A percentile compares a stretch with the other conserved stretches of the same genome.
These are phyloP conservation scores for Gastracanthus pulcherrimus DNA, from an alignment of 2,888 invertebrate species.

Conservation along the genomic window DNA sequence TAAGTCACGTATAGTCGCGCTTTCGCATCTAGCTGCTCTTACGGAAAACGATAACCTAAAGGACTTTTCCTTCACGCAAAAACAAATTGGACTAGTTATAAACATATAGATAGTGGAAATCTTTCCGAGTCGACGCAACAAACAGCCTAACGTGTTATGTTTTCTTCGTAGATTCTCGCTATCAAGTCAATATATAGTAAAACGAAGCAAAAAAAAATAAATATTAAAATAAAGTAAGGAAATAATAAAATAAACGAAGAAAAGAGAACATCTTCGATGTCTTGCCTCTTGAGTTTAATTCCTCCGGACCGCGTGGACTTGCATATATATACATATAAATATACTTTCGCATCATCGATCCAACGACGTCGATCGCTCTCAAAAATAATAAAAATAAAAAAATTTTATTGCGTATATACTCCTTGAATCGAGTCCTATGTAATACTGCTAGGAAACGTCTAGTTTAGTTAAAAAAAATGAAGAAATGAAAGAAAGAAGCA, in stretches of 20 bases:
- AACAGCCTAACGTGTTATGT: constrained; percentile 42
- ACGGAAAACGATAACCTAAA: constrained; percentile 21
- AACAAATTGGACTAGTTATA: constrained; percentile 40
- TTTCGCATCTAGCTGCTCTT: constrained; percentile 46
- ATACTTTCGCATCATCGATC: constrained; percentile 60
- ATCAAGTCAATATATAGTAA: constrained; percentile 54
- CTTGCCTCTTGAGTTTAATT: constrained; percentile 57
- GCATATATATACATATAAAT: constrained; percentile 40
- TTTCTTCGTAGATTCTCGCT: constrained; percentile 53
- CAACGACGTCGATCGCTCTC: constrained; percentile 60
- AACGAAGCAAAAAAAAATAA: constrained; percentile 37
- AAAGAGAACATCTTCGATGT: constrained; percentile 33
- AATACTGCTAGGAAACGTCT: constrained; percentile 54
- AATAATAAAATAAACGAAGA: constrained; percentile 26
- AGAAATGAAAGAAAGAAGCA: constrained; percentile 26
- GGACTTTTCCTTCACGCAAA: constrained; percentile 23
- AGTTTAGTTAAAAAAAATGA: constrained; percentile 55
- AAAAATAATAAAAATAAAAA: constrained; percentile 31
- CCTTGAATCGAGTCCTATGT: constrained; percentile 54
- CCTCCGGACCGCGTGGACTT: constrained; percentile 46
- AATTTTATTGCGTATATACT: constrained; percentile 51
- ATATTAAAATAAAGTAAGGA: constrained; percentile 9
- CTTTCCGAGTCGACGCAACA: constrained; percentile 29
- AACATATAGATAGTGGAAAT: constrained; percentile 38
- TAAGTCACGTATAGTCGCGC: constrained; percentile 48